A percentile compares a stretch with the other conserved stretches of the same genome.
Evolutionary conservation across 1,140 invertebrate species (phyloP).

Genomic region (Druon quercuslanigerum): DNA sequence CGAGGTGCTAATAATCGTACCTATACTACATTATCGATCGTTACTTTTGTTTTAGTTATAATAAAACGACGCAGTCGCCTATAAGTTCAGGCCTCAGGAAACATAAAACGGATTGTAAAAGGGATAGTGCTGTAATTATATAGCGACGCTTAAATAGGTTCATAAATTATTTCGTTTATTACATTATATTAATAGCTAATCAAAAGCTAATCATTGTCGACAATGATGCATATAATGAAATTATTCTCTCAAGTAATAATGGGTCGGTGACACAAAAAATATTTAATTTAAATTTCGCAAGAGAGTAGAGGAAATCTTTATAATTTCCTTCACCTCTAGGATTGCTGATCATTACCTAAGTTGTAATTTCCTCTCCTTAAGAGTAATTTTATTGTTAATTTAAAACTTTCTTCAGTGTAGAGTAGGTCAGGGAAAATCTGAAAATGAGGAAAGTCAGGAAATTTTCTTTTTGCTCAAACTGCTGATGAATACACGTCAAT

Average conservation of each 20-base stretch:
- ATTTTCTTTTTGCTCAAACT: not conserved
- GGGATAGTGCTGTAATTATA: slow-evolving; percentile 43
- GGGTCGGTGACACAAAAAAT: too few species aligned
- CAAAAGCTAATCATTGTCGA: slow-evolving; percentile 40
- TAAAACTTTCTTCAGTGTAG: too few species aligned
- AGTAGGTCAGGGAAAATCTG: not conserved
- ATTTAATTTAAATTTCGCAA: too few species aligned
- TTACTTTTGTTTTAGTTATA: slow-evolving; percentile 31
- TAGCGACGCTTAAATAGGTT: slow-evolving; percentile 36
- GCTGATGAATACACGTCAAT: not conserved
- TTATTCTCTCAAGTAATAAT: not conserved
- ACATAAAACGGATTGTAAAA: slow-evolving; percentile 31
- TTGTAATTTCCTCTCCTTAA: too few species aligned
- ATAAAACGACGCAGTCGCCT: slow-evolving; percentile 1
- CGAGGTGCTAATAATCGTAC: slow-evolving; percentile 22
- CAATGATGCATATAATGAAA: slow-evolving; percentile 17
- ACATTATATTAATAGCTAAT: slow-evolving; percentile 31
- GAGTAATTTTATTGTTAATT: too few species aligned
- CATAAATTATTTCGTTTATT: slow-evolving; percentile 47
- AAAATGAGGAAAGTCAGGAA: too few species aligned
- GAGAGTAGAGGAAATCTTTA: too few species aligned
- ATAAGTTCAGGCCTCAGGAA: slow-evolving; percentile 5
- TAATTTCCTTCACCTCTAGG: too few species aligned
- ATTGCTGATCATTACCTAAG: too few species aligned
- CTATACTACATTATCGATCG: slow-evolving; percentile 24